Evolutionary conservation across 2,113 vertebrate genomes (phyloP).

Genomic region (Microtus montanus): DNA sequence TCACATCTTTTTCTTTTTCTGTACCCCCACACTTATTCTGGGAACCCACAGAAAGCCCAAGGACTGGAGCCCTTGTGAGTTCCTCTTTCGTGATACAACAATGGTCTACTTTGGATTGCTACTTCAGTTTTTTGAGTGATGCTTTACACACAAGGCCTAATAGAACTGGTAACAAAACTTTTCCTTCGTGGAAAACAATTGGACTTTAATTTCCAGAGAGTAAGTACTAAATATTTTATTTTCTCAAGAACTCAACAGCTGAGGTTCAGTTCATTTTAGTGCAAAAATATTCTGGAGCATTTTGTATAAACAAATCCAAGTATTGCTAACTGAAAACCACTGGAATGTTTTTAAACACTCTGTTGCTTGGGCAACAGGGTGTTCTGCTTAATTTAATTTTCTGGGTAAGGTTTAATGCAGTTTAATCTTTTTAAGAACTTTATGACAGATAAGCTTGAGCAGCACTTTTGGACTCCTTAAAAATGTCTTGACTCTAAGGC

Average conservation of each 20-base stretch:
- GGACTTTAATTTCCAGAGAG: conserved; percentile 48
- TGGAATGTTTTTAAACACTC: neutral
- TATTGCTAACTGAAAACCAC: conserved; percentile 50
- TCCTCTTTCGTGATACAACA: neutral
- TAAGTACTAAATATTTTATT: conserved; percentile 54
- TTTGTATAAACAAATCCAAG: conserved; percentile 36
- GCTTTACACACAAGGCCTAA: conserved; percentile 39
- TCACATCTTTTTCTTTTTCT: neutral
- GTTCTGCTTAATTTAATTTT: conserved; percentile 61
- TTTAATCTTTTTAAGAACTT: conserved; percentile 16
- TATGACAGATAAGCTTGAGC: conserved; percentile 13
- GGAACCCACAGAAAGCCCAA: conserved; percentile 40
- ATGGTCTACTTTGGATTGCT: conserved; percentile 20
- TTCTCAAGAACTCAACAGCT: conserved; percentile 51
- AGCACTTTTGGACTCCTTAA: neutral
- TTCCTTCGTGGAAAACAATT: conserved; percentile 51
- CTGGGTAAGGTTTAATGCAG: conserved; percentile 6
- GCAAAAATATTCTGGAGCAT: conserved; percentile 35
- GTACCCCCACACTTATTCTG: neutral
- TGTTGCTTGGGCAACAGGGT: neutral
- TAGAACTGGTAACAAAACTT: conserved; percentile 48
- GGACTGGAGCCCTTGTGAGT: neutral
- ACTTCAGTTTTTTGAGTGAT: neutral
- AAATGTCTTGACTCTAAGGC: neutral
- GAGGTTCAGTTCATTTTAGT: neutral